A percentile compares a stretch with the other conserved stretches of the same genome.
Conservation (phyloP, 2,888 invertebrate genomes). For the Platycnemis pennipes region DNA sequence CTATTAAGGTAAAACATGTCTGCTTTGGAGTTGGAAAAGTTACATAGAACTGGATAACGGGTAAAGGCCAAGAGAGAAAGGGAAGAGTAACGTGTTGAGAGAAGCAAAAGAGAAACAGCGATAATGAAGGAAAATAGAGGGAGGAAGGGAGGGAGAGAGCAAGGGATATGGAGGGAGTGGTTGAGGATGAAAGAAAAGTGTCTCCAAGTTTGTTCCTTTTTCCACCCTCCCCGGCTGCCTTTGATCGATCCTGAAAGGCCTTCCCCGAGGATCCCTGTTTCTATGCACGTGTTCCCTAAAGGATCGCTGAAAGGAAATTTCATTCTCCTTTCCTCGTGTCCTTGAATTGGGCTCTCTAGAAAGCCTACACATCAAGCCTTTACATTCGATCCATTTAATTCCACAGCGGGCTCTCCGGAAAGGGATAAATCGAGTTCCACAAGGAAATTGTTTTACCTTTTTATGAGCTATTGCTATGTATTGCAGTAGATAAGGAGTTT, state of each 20-base stretch:
- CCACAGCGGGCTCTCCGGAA: too few species aligned
- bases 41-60: too few species aligned
- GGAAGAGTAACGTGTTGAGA: neutral
- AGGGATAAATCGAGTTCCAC: neutral
- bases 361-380: neutral
- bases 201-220: neutral
- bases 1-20: too few species aligned
- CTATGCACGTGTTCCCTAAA: conserved; percentile 26
- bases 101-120: neutral
- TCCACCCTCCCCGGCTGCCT: neutral
- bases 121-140: neutral
- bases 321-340: neutral
- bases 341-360: neutral
- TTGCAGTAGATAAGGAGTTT: neutral
- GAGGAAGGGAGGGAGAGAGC: neutral
- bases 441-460: conserved; percentile 30
- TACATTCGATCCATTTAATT: neutral
- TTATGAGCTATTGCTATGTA: neutral
- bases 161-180: neutral
- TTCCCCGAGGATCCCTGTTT: neutral
- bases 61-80: too few species aligned
- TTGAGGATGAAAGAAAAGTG: neutral
- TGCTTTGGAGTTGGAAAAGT: too few species aligned
- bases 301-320: conserved; percentile 4
- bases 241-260: neutral